These are phyloP conservation scores for Eristalis pertinax DNA, from an alignment of 2,888 invertebrate species.

Conservation along the genomic window DNA sequence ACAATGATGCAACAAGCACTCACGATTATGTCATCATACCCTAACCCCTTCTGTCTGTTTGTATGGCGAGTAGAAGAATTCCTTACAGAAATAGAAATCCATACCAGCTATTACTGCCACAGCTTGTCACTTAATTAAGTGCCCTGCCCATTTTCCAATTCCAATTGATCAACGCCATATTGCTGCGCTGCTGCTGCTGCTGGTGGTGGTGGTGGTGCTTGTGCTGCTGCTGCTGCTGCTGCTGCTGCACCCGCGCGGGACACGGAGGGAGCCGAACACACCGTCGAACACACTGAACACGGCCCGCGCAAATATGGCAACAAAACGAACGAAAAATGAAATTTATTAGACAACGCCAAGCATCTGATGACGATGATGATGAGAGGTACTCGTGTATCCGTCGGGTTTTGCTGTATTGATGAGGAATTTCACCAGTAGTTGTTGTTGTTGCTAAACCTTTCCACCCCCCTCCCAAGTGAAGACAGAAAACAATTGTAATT, in stretches of 20 bases:
- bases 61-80: neutral
- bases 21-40: constrained; percentile 42
- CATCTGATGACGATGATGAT: neutral
- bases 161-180: constrained; percentile 69
- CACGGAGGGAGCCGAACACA: no score
- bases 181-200: neutral
- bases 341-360: neutral
- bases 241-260: neutral
- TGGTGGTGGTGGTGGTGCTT: no score
- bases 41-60: neutral
- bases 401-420: constrained; percentile 17
- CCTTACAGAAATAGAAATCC: constrained; percentile 30
- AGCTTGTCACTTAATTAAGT: constrained; percentile 70
- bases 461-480: constrained; percentile 1
- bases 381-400: constrained; percentile 8
- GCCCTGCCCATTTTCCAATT: constrained; percentile 68
- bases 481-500: constrained; percentile 62
- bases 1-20: constrained; percentile 7
- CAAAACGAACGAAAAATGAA: neutral
- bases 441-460: neutral
- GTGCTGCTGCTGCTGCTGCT: neutral
- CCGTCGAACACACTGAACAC: neutral
- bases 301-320: constrained; percentile 20
- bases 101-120: constrained; percentile 40
- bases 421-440: constrained; percentile 55